Percentiles rank a stretch among this genome's conserved stretches.
These are phyloP conservation scores for Eugnorisma glareosa DNA, from an alignment of 2,888 invertebrate species.

Conservation along the genomic window DNA sequence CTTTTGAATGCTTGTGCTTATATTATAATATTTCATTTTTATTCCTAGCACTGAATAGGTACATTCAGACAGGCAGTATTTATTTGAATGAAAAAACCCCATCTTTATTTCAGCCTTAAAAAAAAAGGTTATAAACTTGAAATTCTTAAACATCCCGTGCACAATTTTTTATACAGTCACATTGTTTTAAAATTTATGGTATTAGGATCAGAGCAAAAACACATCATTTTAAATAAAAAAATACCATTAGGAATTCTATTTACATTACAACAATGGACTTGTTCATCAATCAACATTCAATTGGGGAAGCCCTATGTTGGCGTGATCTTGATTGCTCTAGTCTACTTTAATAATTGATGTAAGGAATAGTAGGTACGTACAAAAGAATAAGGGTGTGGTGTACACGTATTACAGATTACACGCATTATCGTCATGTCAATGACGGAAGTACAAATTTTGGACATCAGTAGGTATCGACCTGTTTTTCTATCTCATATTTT, in stretches of 20 bases:
- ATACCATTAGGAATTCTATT: constrained; percentile 12
- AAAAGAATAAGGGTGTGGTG: constrained; percentile 44
- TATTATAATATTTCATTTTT: neutral
- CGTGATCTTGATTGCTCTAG: constrained; percentile 28
- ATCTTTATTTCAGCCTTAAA: neutral
- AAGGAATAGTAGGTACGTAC: constrained; percentile 15
- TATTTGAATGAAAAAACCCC: neutral
- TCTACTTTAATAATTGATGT: constrained; percentile 22
- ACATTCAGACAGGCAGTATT: neutral
- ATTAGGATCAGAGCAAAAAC: neutral
- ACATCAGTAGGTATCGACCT: constrained; percentile 47
- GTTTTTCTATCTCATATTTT: constrained; percentile 46
- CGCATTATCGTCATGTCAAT: constrained; percentile 34
- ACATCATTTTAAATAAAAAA: neutral
- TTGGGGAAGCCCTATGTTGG: constrained; percentile 53
- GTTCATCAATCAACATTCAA: constrained; percentile 47
- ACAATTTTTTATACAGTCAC: neutral
- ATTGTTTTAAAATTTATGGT: neutral
- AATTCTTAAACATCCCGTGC: neutral
- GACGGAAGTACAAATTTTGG: constrained; percentile 38
- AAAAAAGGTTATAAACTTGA: neutral
- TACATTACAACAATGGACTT: constrained; percentile 7
- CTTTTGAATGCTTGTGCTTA: neutral
- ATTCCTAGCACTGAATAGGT: neutral
- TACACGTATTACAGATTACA: constrained; percentile 32